phyloP scores from a whole-genome alignment of 2,797 vertebrate species.

The Loris lydekkerianus region DNA sequence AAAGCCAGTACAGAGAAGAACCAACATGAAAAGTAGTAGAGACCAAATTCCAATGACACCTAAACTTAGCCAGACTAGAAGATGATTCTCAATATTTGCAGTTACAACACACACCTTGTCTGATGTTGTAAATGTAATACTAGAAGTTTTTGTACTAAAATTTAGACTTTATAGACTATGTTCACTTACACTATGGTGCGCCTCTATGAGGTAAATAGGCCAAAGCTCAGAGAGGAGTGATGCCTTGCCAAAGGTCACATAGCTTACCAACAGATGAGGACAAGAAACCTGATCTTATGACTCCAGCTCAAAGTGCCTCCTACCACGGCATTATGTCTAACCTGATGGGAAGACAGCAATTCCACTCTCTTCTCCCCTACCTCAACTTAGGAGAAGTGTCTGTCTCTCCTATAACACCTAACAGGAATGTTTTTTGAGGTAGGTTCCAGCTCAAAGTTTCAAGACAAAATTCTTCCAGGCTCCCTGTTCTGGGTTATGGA shows the following conservation, averaged over 20 bases:
- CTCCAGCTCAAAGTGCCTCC: not conserved
- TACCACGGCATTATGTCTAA: not conserved
- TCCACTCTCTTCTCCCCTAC: not conserved
- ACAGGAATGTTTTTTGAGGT: not conserved
- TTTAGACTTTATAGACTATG: not conserved
- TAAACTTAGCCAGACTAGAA: not conserved
- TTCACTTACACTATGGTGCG: not conserved
- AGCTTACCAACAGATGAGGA: not conserved
- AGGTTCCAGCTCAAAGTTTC: not conserved
- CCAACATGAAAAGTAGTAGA: not conserved
- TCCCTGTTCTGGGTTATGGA: not conserved
- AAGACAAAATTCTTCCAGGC: not conserved
- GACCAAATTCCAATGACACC: not conserved
- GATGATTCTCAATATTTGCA: not conserved
- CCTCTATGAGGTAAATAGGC: not conserved
- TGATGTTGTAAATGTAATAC: not conserved
- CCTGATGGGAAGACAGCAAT: not conserved
- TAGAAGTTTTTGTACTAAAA: not conserved
- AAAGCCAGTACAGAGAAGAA: not conserved
- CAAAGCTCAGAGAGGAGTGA: not conserved
- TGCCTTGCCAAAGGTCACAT: slow-evolving; percentile 16
- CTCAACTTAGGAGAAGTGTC: not conserved
- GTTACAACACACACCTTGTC: not conserved
- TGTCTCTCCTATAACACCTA: not conserved
- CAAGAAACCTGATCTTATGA: not conserved